Evolutionary conservation across 2,797 vertebrate genomes (phyloP).

Genomic region (Chelon auratus): DNA sequence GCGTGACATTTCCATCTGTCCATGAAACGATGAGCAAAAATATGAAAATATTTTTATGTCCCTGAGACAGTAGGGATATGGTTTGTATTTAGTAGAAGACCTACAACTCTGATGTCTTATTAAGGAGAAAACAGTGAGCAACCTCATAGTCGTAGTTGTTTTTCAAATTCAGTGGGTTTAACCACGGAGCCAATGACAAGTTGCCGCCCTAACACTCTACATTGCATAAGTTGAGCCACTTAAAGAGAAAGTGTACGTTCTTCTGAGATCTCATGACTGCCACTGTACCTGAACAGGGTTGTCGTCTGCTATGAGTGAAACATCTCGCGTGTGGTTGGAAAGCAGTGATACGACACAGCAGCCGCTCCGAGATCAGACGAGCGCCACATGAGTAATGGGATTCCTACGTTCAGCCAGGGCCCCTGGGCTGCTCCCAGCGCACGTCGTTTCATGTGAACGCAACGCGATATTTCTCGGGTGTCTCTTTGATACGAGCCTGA

Average conservation of each 20-base stretch:
- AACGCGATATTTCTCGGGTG: conserved; percentile 46
- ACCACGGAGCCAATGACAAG: background rate
- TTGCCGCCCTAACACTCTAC: background rate
- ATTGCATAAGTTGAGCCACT: background rate
- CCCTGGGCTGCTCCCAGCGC: conserved; percentile 49
- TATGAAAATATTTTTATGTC: background rate
- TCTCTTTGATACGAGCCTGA: conserved; percentile 58
- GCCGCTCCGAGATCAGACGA: conserved; percentile 49
- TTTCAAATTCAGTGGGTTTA: background rate
- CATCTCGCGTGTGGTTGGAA: conserved; percentile 41
- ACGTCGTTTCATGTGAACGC: conserved; percentile 49
- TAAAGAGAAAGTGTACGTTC: background rate
- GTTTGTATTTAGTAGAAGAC: background rate
- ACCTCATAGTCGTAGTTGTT: conserved; percentile 1
- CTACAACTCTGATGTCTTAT: background rate
- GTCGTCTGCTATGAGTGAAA: background rate
- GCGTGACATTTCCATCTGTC: conserved; percentile 5
- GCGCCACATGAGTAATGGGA: conserved; percentile 38
- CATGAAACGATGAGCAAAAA: background rate
- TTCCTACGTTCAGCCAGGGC: conserved; percentile 24
- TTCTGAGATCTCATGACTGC: background rate
- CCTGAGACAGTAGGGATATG: background rate
- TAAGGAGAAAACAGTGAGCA: too few species aligned
- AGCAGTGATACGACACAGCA: conserved; percentile 36
- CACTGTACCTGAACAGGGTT: background rate